phyloP scores from a whole-genome alignment of 2,797 vertebrate genomes.

The Phylloscopus collybita region DNA sequence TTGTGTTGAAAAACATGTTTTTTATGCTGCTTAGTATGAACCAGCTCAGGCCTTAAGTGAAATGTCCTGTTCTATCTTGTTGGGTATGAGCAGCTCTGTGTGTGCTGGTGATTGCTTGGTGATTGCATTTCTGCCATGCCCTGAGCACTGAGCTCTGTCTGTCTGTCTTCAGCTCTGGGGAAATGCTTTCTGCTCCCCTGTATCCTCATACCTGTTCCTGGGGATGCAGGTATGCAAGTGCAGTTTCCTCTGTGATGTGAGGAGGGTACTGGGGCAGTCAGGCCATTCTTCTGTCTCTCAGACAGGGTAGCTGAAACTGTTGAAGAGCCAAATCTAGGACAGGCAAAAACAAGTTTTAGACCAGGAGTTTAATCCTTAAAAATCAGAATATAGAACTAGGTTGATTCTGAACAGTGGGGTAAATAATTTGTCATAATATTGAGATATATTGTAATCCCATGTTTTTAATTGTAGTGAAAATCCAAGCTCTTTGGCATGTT shows the following conservation, averaged over 20 bases:
- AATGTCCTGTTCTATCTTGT: background rate
- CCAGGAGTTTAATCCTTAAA: background rate
- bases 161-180: background rate
- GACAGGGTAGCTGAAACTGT: background rate
- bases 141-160: background rate
- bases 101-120: background rate
- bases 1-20: background rate
- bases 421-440: background rate
- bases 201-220: background rate
- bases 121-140: background rate
- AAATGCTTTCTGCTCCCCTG: background rate
- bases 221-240: background rate
- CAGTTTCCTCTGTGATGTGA: background rate
- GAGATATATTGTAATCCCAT: background rate
- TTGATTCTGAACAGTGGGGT: background rate
- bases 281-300: background rate
- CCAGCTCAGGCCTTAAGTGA: background rate
- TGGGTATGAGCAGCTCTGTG: background rate
- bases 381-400: background rate
- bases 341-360: background rate
- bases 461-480: background rate
- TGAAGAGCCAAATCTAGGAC: background rate
- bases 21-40: background rate
- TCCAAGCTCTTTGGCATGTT: background rate
- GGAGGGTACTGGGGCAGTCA: background rate